Base-by-base conservation (phyloP, 1,140 invertebrate genomes). In the Steinernema khuongi region DNA sequence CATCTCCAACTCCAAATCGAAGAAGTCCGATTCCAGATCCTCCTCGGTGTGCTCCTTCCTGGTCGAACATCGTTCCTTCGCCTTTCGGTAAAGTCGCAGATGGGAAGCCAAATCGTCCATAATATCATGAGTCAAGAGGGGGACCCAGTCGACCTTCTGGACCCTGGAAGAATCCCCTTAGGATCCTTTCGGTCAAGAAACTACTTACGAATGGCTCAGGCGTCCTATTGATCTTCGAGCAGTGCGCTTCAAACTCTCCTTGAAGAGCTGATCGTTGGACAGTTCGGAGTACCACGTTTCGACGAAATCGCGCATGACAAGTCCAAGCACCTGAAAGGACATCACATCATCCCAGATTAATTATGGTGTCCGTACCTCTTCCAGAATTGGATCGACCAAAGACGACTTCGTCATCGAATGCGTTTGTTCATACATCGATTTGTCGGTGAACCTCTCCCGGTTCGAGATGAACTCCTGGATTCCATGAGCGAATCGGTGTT, bases 101-200 rank as follows among this genome's bases (percentile, higher is more conserved):
- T 96, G 93, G 22, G 91, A 91, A 1, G 92, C 93, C 75, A 93
- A 90, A 88, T 94, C 93, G 86, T 96, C 93, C 1, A 94, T 92
- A 71, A 95, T 88, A 72, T 90, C 88, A 32, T 92, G 92, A 29
- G 93, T 93, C 68, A 95, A 88, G 78, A 92, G 91, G 18, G 91
- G 90, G 80, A 93, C 91, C 92, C 93, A 94, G 87, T 94, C 92
- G 1, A 94, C 90, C 83, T 91, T 90, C 88, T 93, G 93, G 32
- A 93, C 89, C 84, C 92, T 93, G 78, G 2, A 82, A 74, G 43
- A 28, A 32, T 71, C 69, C 77, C 29, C 19, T 74, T 68, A 33
- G 67, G 17, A 60, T 26, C 68, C 28, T 67, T 75, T 73, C 18
- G 28, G 31, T 19, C 77, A 14, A 29, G 18, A 29, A 79, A 29